Evolutionary conservation across 2,797 vertebrate species (phyloP), one percentile per base, ranked within the genome.

Genomic region (Gymnocypris eckloni): DNA sequence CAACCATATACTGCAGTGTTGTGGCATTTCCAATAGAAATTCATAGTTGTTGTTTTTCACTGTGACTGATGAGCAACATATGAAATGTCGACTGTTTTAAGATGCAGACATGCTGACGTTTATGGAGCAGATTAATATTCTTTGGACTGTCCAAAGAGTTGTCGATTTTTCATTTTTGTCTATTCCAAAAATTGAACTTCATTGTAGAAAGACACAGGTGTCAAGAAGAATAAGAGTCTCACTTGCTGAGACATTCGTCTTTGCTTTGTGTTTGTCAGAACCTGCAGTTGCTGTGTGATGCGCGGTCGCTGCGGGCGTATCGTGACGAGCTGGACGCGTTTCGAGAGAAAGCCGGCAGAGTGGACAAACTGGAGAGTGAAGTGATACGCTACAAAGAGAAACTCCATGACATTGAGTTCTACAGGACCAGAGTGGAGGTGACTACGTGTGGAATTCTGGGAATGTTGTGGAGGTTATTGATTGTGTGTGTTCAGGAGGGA

Each of bases 301-400:
- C 98, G 1, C 96, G 98, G 66, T 98, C 96, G 3, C 98, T 98
- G 61, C 92, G 98, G 89, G 96, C 97, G 61, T 99, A 99, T 86
- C 93, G 98, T 6, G 98, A 99, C 8, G 98, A 99, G 93, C 95
- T 99, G 89, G 98, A 99, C 20, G 96, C 95, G 0, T 96, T 99
- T 71, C 92, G 98, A 88, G 98, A 99, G 92, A 99, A 99, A 90
- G 98, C 98, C 0, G 92, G 98, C 89, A 95, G 97, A 1, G 98
- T 99, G 1, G 98, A 99, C 94, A 99, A 99, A 89, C 96, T 99
- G 93, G 98, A 99, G 95, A 99, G 98, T 25, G 98, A 99, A 93
- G 94, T 99, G 93, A 92, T 92, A 71, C 96, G 98, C 64, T 99
- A 97, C 88, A 99, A 98, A 91, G 98, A 99, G 91, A 95, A 95